A percentile compares a stretch with the other conserved stretches of the same genome.
Evolutionary conservation across 2,113 vertebrate genomes (phyloP).

Genomic region (Pygoscelis antarcticus): DNA sequence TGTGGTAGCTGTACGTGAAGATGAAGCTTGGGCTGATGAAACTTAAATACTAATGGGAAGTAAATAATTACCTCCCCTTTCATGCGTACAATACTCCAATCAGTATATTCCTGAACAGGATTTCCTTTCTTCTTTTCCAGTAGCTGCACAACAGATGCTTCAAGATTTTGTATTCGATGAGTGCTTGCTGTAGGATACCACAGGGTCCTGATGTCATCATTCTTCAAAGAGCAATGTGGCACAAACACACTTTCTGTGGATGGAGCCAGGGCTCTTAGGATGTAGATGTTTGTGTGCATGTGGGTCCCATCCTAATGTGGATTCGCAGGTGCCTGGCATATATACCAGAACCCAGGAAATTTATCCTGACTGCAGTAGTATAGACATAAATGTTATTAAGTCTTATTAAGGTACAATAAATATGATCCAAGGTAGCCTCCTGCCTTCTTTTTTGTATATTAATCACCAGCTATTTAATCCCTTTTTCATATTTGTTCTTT

Average conservation of each 20-base stretch:
- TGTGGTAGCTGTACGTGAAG: not conserved
- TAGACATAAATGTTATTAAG: not conserved
- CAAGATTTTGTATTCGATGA: not conserved
- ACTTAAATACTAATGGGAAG: not conserved
- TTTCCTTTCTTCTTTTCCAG: not conserved
- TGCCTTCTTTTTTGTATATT: not conserved
- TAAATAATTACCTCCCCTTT: conserved; percentile 18
- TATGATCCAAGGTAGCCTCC: not conserved
- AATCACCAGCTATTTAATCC: not conserved
- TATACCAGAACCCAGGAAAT: not conserved
- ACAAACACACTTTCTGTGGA: not conserved
- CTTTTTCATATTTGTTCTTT: not conserved
- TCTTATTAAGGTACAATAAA: not conserved
- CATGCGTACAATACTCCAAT: not conserved
- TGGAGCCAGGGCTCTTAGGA: not conserved
- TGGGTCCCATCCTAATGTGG: not conserved
- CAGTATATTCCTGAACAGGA: not conserved
- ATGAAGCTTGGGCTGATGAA: not conserved
- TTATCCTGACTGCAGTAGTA: not conserved
- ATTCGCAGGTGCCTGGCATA: not conserved
- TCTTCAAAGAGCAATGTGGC: not conserved
- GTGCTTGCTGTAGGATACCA: not conserved
- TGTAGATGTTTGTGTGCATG: not conserved
- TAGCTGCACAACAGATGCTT: not conserved
- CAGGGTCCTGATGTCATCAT: fast-evolving